Evolutionary conservation across 1,140 invertebrate genomes (phyloP).

Genomic region (Telenomus remus): DNA sequence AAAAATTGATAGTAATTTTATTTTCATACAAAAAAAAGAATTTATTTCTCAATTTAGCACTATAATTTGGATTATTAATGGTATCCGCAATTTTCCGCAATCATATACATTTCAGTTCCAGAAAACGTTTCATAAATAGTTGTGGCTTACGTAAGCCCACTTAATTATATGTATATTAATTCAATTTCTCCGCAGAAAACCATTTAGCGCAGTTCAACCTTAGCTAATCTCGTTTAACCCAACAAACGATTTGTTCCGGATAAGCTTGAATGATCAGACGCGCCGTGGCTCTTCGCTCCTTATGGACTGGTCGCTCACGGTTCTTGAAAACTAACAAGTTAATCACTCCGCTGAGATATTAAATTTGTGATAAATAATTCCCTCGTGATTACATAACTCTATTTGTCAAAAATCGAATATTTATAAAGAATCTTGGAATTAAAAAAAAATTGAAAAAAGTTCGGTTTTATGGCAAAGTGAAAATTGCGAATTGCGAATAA

Average conservation of each 20-base stretch:
- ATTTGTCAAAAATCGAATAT: slow-evolving; percentile 1
- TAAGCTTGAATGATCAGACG: slow-evolving; percentile 43
- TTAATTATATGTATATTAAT: slow-evolving; percentile 43
- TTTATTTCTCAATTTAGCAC: too few relatives aligned
- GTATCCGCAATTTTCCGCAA: neutral
- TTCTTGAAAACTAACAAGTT: slow-evolving; percentile 41
- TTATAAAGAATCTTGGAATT: slow-evolving; percentile 44
- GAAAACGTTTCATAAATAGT: slow-evolving; percentile 7
- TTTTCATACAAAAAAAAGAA: too few relatives aligned
- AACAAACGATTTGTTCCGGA: slow-evolving; percentile 50
- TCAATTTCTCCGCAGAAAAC: slow-evolving; percentile 37
- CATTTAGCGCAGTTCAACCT: slow-evolving; percentile 23
- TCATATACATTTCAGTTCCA: slow-evolving; percentile 7
- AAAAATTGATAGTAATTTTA: too few relatives aligned
- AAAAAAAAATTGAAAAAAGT: too few relatives aligned
- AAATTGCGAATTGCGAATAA: neutral
- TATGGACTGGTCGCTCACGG: slow-evolving; percentile 13
- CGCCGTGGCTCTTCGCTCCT: slow-evolving; percentile 13
- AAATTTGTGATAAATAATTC: slow-evolving; percentile 5
- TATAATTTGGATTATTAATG: too few relatives aligned
- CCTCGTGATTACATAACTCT: too few relatives aligned
- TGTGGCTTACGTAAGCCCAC: slow-evolving; percentile 17
- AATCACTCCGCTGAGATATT: slow-evolving; percentile 16
- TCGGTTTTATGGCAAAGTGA: too few relatives aligned
- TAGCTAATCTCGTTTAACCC: slow-evolving; percentile 42